These are phyloP conservation scores for Pachyuromys duprasi DNA, from an alignment of 2,797 vertebrate species.

Conservation along the genomic window DNA sequence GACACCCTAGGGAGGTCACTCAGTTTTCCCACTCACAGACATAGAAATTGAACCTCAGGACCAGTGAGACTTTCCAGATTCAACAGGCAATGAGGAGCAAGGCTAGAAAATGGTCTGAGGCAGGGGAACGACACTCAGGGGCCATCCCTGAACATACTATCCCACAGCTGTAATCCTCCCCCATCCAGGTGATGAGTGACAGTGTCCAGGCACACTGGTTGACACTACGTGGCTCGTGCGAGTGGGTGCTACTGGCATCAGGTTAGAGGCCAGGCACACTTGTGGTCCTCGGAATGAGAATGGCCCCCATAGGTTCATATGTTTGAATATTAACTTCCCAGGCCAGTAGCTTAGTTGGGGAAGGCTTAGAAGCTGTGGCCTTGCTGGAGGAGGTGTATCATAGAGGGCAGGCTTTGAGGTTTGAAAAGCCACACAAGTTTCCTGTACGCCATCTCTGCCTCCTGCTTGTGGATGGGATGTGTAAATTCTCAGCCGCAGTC, in stretches of 20 bases:
- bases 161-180: neutral
- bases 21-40: neutral
- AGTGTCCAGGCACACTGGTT: neutral
- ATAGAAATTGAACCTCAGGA: neutral
- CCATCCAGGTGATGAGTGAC: fast-evolving
- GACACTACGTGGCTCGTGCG: neutral
- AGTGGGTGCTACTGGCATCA: neutral
- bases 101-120: neutral
- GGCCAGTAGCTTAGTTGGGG: neutral
- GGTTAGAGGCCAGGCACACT: neutral
- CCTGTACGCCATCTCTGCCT: neutral
- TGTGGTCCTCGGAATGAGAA: neutral
- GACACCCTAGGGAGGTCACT: neutral
- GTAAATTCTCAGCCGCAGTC: neutral
- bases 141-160: neutral
- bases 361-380: no score
- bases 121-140: neutral
- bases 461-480: neutral
- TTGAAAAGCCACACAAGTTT: neutral
- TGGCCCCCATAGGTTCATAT: no score
- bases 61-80: neutral
- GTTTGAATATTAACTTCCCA: no score
- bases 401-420: neutral
- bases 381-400: neutral
- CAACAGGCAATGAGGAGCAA: neutral